These are phyloP conservation scores for Tachysurus fulvidraco DNA, from an alignment of 2,113 vertebrate species.

Conservation along the genomic window DNA sequence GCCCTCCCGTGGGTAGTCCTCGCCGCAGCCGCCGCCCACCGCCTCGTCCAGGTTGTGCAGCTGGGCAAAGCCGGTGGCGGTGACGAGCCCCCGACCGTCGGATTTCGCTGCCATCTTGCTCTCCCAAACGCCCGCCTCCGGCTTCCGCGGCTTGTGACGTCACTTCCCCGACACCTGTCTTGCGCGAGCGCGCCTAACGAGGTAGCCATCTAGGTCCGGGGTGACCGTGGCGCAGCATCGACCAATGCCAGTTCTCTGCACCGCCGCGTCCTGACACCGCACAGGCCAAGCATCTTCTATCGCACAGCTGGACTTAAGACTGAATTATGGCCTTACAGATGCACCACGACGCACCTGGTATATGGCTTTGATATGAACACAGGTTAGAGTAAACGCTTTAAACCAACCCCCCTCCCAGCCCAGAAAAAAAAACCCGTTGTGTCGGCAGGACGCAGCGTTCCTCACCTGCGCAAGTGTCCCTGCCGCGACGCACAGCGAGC, in stretches of 20 bases:
- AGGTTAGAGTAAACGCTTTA: slow-evolving; percentile 37
- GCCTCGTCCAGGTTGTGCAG: slow-evolving; percentile 96
- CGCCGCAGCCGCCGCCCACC: slow-evolving; percentile 77
- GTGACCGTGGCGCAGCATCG: slow-evolving; percentile 59
- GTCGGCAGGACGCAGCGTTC: slow-evolving; percentile 20
- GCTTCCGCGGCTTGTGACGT: slow-evolving; percentile 80
- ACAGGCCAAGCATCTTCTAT: slow-evolving; percentile 61
- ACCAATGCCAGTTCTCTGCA: slow-evolving; percentile 54
- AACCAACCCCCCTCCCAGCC: neutral
- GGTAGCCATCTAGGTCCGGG: slow-evolving; percentile 74
- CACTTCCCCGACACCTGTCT: slow-evolving; percentile 84
- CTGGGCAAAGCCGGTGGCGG: slow-evolving; percentile 91
- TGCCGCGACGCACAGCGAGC: slow-evolving; percentile 31
- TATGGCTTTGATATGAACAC: slow-evolving; percentile 35
- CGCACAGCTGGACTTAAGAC: neutral
- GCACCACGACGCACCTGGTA: slow-evolving; percentile 2
- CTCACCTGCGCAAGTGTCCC: slow-evolving; percentile 42
- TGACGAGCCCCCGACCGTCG: slow-evolving; percentile 88
- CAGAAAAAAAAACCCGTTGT: neutral
- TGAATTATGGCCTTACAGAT: neutral
- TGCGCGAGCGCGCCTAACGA: slow-evolving; percentile 70
- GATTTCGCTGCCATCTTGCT: slow-evolving; percentile 96
- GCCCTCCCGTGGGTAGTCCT: slow-evolving; percentile 80
- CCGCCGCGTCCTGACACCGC: slow-evolving; percentile 57
- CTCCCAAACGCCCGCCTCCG: slow-evolving; percentile 78